Evolutionary conservation across 1,140 invertebrate species (phyloP), one percentile per base, ranked within the genome.

Genomic region (Anastatus disparis): DNA sequence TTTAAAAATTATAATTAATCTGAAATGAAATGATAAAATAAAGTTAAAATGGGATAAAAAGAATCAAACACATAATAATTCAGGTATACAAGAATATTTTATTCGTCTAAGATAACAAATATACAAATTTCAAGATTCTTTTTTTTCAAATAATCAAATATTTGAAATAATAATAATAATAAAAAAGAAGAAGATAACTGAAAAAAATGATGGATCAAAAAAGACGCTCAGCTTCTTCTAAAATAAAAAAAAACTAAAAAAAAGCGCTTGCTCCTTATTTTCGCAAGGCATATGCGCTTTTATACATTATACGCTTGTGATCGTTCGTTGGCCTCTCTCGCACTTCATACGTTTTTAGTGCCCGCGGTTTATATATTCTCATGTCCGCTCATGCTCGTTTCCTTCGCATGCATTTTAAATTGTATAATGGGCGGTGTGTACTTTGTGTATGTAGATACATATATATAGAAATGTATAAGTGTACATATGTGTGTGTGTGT

Each of bases 31-130:
- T n/a, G n/a, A n/a, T n/a, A n/a, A n/a, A n/a, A n/a, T n/a, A n/a
- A n/a, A n/a, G n/a, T n/a, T n/a, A n/a, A n/a, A n/a, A n/a, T n/a
- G n/a, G n/a, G n/a, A n/a, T n/a, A n/a, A n/a, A n/a, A n/a, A n/a
- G n/a, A n/a, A n/a, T n/a, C n/a, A n/a, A n/a, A n/a, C n/a, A n/a
- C 22, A 35, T 12, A 27, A 29, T 20, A 9, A 71, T 77, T 84
- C 79, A 84, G 83, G 81, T 85, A 85, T 86, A 86, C 83, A 86
- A 86, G 85, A 86, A 86, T 86, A 86, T 84, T 86, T 86, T 85
- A 86, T 86, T 86, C 84, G 81, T 85, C 78, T 81, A 85, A 85
- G 84, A 82, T 86, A 86, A 85, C 84, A 85, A 86, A 86, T 85
- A 82, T 86, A 85, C 82, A 85, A 84, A 83, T 83, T 78, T 84